A percentile compares a stretch with the other conserved stretches of the same genome.
Evolutionary conservation across 1,140 invertebrate species (phyloP).

Genomic region (Zaprionus kolodkinae): DNA sequence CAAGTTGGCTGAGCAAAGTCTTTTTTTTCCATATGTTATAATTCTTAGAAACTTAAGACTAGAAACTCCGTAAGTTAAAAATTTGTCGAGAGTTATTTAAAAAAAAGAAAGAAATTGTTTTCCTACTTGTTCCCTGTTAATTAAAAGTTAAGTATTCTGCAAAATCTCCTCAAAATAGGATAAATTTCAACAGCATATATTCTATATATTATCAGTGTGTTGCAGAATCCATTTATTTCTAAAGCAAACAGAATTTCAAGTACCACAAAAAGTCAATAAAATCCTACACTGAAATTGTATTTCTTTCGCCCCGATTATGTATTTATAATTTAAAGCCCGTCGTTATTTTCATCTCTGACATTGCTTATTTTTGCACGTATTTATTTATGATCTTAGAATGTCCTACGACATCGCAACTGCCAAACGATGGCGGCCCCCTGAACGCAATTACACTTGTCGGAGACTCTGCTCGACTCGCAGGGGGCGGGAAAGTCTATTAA

Average conservation of each 20-base stretch:
- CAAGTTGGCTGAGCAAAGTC: too few species aligned
- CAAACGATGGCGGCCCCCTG: slow-evolving; percentile 12
- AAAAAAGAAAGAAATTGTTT: too few species aligned
- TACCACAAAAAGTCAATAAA: not conserved
- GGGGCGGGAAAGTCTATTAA: slow-evolving; percentile 57
- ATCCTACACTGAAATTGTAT: not conserved
- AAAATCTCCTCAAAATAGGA: not conserved
- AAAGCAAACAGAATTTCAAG: not conserved
- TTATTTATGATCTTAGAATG: slow-evolving; percentile 58
- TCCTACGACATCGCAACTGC: not conserved
- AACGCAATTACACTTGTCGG: slow-evolving; percentile 50
- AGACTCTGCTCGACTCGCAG: slow-evolving; percentile 9
- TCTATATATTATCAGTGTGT: not conserved
- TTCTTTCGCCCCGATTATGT: slow-evolving; percentile 2
- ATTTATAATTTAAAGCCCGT: slow-evolving; percentile 13
- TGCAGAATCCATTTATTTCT: not conserved
- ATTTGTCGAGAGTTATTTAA: too few species aligned
- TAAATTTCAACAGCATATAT: too few species aligned
- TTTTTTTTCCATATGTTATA: too few species aligned
- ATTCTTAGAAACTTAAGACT: too few species aligned
- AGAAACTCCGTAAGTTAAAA: too few species aligned
- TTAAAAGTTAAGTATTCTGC: not conserved
- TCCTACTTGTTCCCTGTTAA: too few species aligned
- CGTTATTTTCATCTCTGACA: not conserved
- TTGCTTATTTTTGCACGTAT: slow-evolving; percentile 22